These are phyloP conservation scores for Phylloscopus trochiloides DNA, from an alignment of 2,113 vertebrate species.

Conservation along the genomic window DNA sequence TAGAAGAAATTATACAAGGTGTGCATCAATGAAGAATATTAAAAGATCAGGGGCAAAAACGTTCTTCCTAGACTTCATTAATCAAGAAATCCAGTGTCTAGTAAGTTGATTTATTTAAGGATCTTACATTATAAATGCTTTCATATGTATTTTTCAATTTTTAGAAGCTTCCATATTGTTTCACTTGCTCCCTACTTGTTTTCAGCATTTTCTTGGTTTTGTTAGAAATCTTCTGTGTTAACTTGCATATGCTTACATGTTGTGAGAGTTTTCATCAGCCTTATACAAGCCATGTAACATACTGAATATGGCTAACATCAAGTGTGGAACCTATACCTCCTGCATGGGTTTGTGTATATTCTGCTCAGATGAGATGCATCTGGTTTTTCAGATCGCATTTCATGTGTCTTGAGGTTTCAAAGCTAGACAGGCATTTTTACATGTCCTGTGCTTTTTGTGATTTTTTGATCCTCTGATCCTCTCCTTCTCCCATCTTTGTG, in stretches of 20 bases:
- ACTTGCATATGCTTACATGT: background rate
- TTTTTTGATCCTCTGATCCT: background rate
- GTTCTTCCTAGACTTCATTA: background rate
- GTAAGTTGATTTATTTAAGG: background rate
- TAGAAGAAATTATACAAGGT: background rate
- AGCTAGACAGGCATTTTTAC: background rate
- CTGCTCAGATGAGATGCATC: background rate
- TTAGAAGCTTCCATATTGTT: background rate
- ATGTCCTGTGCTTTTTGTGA: background rate
- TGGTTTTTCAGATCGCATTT: background rate
- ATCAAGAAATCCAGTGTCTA: background rate
- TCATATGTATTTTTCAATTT: background rate
- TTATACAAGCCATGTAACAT: background rate
- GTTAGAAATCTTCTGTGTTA: background rate
- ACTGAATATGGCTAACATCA: background rate
- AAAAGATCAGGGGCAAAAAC: background rate
- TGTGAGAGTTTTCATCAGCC: background rate
- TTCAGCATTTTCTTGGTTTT: background rate
- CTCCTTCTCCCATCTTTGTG: background rate
- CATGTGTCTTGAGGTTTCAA: background rate
- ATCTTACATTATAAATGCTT: background rate
- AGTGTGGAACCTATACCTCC: background rate
- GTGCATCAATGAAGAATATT: background rate
- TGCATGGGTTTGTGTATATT: background rate
- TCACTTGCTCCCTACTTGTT: background rate